Conservation (phyloP, 1,140 invertebrate genomes). For the Copidosoma floridanum region DNA sequence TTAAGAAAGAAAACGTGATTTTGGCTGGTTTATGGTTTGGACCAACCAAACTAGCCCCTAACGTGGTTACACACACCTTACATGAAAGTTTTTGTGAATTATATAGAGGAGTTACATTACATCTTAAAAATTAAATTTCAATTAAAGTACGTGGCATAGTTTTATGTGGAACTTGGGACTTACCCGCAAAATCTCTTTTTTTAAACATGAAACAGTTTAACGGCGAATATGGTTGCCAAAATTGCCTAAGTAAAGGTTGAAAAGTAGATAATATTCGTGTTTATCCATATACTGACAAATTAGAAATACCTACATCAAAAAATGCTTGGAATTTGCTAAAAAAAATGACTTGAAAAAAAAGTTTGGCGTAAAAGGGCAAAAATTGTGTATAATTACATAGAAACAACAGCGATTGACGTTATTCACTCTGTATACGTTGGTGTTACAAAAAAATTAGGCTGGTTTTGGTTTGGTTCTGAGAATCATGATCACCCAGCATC, state of each 20-base stretch:
- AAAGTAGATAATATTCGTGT: too few species aligned
- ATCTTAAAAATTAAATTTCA: not conserved
- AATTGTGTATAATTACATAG: not conserved
- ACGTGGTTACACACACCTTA: constrained; percentile 22
- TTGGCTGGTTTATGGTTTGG: constrained; percentile 33
- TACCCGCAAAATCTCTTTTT: constrained; percentile 6
- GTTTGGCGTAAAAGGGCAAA: constrained; percentile 9
- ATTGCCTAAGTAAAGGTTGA: not conserved
- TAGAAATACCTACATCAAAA: too few species aligned
- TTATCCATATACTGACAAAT: too few species aligned
- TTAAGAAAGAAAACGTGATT: constrained; percentile 29
- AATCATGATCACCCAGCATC: constrained; percentile 7
- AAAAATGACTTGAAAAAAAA: not conserved
- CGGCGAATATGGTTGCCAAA: not conserved
- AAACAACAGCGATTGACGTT: constrained; percentile 22
- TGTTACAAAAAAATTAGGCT: constrained; percentile 5
- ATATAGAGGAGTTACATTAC: constrained; percentile 16
- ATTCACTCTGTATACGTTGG: constrained; percentile 27
- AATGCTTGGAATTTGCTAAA: not conserved
- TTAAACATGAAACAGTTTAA: not conserved
- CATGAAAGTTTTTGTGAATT: constrained; percentile 8
- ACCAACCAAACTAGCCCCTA: constrained; percentile 18
- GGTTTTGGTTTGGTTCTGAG: constrained; percentile 6
- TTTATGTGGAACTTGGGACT: not conserved
- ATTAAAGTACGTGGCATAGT: not conserved